Conservation (phyloP, 2,797 vertebrate species). For the Dicrostonyx torquatus region DNA sequence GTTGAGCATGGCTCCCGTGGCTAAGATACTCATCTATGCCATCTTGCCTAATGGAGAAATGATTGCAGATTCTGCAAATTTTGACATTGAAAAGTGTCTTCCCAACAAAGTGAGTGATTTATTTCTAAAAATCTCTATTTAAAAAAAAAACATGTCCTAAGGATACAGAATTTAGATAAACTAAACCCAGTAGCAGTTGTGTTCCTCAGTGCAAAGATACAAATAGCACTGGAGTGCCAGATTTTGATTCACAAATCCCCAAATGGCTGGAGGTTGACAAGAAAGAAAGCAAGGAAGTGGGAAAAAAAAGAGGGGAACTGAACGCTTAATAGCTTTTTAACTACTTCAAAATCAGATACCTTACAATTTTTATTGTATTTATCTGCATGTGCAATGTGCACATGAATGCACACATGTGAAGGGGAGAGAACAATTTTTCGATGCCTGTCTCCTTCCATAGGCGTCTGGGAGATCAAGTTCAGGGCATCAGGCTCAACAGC, state of each 20-base stretch:
- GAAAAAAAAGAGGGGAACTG: fast-evolving
- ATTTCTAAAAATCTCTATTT: neutral
- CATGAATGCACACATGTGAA: too few relatives aligned
- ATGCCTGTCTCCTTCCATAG: neutral
- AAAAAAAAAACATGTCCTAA: neutral
- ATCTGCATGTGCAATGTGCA: neutral
- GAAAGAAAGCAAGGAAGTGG: neutral
- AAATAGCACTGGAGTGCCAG: too few relatives aligned
- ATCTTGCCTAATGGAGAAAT: slow-evolving; percentile 85
- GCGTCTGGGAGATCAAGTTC: neutral
- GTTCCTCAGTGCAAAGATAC: neutral
- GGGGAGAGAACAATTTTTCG: neutral
- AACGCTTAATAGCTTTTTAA: neutral
- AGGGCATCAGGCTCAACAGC: neutral
- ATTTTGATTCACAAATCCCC: neutral
- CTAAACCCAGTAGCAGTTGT: neutral
- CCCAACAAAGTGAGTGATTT: slow-evolving; percentile 88
- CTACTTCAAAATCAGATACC: neutral
- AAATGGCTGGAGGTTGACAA: too few relatives aligned
- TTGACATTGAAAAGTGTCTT: slow-evolving; percentile 87
- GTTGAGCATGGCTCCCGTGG: slow-evolving; percentile 85
- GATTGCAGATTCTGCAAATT: slow-evolving; percentile 89
- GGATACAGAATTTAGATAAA: neutral
- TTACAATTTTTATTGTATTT: neutral
- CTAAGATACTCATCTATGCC: slow-evolving; percentile 89